Conservation (phyloP, 2,797 vertebrate genomes). For the Liparis tanakae region DNA sequence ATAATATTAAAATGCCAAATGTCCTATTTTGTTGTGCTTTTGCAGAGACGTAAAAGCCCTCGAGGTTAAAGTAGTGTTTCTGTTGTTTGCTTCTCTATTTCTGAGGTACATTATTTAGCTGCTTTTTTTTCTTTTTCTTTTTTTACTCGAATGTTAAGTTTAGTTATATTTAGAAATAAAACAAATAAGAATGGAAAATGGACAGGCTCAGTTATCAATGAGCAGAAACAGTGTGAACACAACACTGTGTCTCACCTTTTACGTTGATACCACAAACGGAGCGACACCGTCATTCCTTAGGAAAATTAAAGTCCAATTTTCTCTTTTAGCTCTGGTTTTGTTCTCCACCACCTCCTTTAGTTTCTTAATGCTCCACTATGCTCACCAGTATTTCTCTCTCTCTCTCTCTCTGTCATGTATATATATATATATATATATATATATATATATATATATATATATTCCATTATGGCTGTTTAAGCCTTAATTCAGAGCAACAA, state of each 20-base stretch:
- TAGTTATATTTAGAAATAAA: too few species aligned
- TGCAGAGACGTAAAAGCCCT: too few species aligned
- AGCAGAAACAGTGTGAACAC: too few species aligned
- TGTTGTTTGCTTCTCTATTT: too few species aligned
- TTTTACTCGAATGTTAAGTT: too few species aligned
- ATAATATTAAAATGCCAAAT: too few species aligned
- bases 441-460: not conserved
- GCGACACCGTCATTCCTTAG: not conserved
- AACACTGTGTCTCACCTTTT: not conserved
- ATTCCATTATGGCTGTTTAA: not conserved
- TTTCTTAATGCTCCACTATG: not conserved
- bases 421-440: not conserved
- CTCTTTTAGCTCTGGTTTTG: not conserved
- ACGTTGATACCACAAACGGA: not conserved
- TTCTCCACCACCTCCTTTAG: not conserved
- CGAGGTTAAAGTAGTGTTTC: too few species aligned
- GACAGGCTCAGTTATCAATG: too few species aligned
- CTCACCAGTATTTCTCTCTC: not conserved
- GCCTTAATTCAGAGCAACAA: not conserved
- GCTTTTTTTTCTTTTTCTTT: too few species aligned
- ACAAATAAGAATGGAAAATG: too few species aligned
- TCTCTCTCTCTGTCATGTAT: not conserved
- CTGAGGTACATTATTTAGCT: too few species aligned
- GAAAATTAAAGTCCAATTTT: not conserved
- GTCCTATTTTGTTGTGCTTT: too few species aligned